Evolutionary conservation across 1,140 invertebrate genomes (phyloP).

Genomic region (Belonocnema kinseyi): DNA sequence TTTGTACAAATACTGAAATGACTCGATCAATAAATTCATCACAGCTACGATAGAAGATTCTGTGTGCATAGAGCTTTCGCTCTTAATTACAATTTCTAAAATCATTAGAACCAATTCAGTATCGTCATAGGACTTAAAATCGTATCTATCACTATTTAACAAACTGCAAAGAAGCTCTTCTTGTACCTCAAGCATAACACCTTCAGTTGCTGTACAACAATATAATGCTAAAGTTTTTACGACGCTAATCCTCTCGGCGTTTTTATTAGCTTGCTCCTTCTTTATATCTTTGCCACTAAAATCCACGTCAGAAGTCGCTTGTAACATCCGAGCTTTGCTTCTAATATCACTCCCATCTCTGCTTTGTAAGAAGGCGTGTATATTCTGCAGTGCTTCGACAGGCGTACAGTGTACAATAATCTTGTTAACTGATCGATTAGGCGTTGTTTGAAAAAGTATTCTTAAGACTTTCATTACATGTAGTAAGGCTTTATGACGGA

Average conservation of each 20-base stretch:
- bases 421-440: slow-evolving; percentile 47
- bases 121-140: slow-evolving; percentile 43
- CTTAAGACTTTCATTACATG: slow-evolving; percentile 55
- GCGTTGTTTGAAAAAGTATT: slow-evolving; percentile 50
- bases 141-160: slow-evolving; percentile 54
- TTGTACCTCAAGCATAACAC: slow-evolving; percentile 48
- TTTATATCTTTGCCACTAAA: background rate
- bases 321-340: background rate
- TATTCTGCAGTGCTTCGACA: slow-evolving; percentile 47
- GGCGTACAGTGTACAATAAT: slow-evolving; percentile 52
- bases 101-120: slow-evolving; percentile 52
- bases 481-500: slow-evolving; percentile 39
- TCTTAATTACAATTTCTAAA: slow-evolving; percentile 46
- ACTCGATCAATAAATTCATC: slow-evolving; percentile 45
- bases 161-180: slow-evolving; percentile 51
- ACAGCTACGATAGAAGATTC: slow-evolving; percentile 37
- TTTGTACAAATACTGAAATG: slow-evolving; percentile 48
- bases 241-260: slow-evolving; percentile 31
- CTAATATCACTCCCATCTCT: background rate
- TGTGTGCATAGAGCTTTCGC: slow-evolving; percentile 40
- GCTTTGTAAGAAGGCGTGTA: slow-evolving; percentile 52
- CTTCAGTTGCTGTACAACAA: slow-evolving; percentile 45
- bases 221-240: slow-evolving; percentile 50
- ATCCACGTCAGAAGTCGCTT: background rate
- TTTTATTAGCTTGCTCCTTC: background rate